Evolutionary conservation across 1,140 invertebrate species (phyloP).

Genomic region (Atta texana): DNA sequence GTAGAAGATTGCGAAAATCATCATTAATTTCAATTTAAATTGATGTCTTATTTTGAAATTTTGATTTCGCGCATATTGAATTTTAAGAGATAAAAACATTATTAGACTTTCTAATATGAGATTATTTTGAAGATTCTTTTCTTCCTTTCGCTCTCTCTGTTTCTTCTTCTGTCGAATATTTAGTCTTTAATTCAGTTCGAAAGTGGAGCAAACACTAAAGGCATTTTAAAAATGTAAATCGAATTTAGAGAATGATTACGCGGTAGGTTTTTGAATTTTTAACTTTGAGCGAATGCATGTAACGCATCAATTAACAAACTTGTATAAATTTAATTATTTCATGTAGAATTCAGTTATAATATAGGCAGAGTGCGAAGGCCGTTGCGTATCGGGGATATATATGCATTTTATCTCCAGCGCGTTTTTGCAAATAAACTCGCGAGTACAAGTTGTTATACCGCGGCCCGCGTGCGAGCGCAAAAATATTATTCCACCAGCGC

Average conservation of each 20-base stretch:
- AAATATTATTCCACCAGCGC: constrained; percentile 51
- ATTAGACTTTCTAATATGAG: constrained; percentile 34
- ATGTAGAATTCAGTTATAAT: constrained; percentile 60
- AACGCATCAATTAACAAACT: constrained; percentile 62
- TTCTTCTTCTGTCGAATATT: constrained; percentile 1
- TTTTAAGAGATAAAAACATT: not conserved
- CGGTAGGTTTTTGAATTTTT: constrained; percentile 47
- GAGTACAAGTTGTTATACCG: constrained; percentile 47
- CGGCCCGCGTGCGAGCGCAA: constrained; percentile 26
- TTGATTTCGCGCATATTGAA: constrained; percentile 41
- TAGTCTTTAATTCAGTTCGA: not conserved
- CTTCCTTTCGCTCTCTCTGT: not conserved
- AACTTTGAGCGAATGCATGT: constrained; percentile 7
- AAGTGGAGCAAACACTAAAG: constrained; percentile 12
- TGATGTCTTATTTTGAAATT: constrained; percentile 38
- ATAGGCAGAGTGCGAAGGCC: constrained; percentile 31
- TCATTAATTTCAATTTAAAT: constrained; percentile 38
- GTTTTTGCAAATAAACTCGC: constrained; percentile 63
- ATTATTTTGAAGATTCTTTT: constrained; percentile 18
- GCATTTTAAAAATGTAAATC: constrained; percentile 53
- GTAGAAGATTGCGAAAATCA: constrained; percentile 12
- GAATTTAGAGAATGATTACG: constrained; percentile 40
- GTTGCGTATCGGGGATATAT: constrained; percentile 26
- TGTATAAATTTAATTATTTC: constrained; percentile 65
- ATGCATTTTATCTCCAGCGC: constrained; percentile 51